Conservation (phyloP, 2,113 vertebrate species). For the Glareola pratincola region DNA sequence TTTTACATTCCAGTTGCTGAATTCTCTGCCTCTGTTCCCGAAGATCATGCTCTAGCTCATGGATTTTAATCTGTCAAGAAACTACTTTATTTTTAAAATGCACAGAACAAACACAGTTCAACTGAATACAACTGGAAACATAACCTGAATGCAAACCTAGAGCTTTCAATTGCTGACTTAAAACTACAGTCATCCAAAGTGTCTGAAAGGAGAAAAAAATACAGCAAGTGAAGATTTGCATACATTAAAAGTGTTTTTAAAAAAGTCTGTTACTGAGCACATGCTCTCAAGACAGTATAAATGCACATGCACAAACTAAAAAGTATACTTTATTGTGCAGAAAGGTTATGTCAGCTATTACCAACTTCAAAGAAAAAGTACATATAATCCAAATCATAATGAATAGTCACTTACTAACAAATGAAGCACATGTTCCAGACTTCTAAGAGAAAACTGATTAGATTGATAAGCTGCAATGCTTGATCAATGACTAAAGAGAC, state of each 20-base stretch:
- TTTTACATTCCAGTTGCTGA: constrained; percentile 47
- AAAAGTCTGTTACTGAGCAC: neutral
- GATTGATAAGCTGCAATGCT: neutral
- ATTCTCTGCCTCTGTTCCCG: constrained; percentile 48
- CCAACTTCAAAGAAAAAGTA: neutral
- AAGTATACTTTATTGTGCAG: fast-evolving
- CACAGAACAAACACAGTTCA: neutral
- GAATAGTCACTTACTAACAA: neutral
- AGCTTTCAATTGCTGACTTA: neutral
- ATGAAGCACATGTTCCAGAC: neutral
- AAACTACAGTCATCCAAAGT: neutral
- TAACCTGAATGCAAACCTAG: neutral
- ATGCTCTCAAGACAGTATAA: neutral
- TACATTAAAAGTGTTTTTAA: neutral
- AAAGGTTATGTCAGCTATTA: neutral
- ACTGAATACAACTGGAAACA: neutral
- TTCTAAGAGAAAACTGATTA: neutral
- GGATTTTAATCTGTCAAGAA: constrained; percentile 56
- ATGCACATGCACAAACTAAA: neutral
- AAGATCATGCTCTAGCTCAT: constrained; percentile 59
- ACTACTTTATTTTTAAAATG: neutral
- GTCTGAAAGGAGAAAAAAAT: neutral
- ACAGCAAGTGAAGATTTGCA: neutral
- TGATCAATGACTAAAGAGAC: neutral
- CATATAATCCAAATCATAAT: neutral